Evolutionary conservation across 2,888 invertebrate species (phyloP), one percentile per base, ranked within the genome.

Genomic region (Yponomeuta plumbellus): DNA sequence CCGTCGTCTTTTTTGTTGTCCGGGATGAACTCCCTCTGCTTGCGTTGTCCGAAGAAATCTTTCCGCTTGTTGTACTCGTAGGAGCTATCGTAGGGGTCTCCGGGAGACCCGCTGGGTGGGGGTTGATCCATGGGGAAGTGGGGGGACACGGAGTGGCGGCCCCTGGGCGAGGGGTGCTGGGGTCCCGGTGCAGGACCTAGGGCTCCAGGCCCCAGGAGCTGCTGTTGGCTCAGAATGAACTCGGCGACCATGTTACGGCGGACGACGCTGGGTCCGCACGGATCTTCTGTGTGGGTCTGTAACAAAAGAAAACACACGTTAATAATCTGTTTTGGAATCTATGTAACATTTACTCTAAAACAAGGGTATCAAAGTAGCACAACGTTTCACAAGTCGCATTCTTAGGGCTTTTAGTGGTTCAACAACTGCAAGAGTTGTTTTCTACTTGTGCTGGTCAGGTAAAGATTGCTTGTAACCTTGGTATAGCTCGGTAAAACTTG

Each of bases 1-100:
- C 96, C 97, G 76, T 98, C 97, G 79, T 99, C 98, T 83, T 99
- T 99, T 84, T 98, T 98, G 86, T 94, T 97, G 82, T 98, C 98
- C 0, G 98, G 98, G 70, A 98, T 98, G 86, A 99, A 98, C 84
- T 98, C 98, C 17, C 99, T 93, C 80, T 98, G 98, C 81, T 98
- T 98, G 76, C 98, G 94, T 77, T 97, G 96, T 1, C 96, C 96
- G 85, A 97, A 96, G 77, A 97, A 92, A 72, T 97, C 97, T 79
- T 97, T 97, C 73, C 96, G 94, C 75, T 95, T 94, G 76, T 94
- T 93, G 80, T 93, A 91, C 72, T 92, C 93, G 82, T 90, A 95
- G 76, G 75, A 84, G 65, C 93, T 91, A 74, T 85, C 86, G 72
- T 89, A 86, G 68, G 81, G 81, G 74, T 86, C 83, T 11, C 76